Evolutionary conservation across 1,140 invertebrate genomes (phyloP), one percentile per base, ranked within the genome.

Genomic region (Drosophila kanapiae): DNA sequence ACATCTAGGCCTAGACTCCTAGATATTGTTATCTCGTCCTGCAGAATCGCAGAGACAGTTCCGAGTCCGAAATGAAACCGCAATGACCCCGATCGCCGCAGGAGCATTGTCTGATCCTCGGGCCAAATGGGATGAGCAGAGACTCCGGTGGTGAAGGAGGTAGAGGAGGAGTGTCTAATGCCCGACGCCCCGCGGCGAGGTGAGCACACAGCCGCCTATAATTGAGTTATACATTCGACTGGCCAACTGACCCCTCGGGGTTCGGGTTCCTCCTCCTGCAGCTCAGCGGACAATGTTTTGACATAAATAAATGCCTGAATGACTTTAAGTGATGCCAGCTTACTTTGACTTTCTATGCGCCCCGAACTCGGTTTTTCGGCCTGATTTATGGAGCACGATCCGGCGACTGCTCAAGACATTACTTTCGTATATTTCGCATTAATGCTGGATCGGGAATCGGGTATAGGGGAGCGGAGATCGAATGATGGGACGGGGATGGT

Each of bases 221-320:
- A 88, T 88, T 88, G 84, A 88, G 84, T 88, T 88, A 88, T 88
- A 88, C 81, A 64, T 59, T 45, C 60, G 80, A 75, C 60, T 67
- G 76, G 16, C 53, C 53, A 49, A 72, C 67, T 87, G 83, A 86
- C 83, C 82, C 78, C 71, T 86, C 65, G 61, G 49, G 37, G 54
- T 57, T 67, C 65, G 59, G 31, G n/a, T 40, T 38, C 33, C 48
- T 23, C 9, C 42, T 18, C n/a, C 37, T 42, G 61, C 67, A 64
- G 75, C 81, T 78, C 72, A 84, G 76, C 78, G 81, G 51, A 90
- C 59, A 83, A 75, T 88, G 84, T 88, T 88, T 88, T 88, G 84
- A 88, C 84, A 88, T 90, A 90, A 81, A 90, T 85, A 88, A 84
- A 90, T 90, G 85, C 85, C 68, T 81, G 84, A 85, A 88, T 90